Evolutionary conservation across 2,888 invertebrate genomes (phyloP), one percentile per base, ranked within the genome.

Genomic region (Andrena minutula): DNA sequence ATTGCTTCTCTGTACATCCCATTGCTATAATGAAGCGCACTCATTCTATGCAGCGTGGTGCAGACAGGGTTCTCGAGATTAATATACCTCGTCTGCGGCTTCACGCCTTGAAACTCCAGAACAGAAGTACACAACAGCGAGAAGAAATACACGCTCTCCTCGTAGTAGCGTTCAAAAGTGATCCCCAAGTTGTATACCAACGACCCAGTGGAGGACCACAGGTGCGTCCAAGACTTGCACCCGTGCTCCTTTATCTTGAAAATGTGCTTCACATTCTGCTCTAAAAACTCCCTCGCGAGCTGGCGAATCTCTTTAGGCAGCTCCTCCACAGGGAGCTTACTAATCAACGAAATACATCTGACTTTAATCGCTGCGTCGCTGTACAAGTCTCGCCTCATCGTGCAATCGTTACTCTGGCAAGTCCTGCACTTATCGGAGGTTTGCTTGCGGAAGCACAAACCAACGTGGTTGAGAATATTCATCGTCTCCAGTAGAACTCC

Each of bases 1-100:
- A 91, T 86, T 2, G 93, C 92, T 84, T 93, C 87, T 47, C 86
- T 86, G 35, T 88, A 92, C 65, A 89, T 83, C 16, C 78, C 82
- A 32, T 83, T 60, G 10, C 77, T 84, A 35, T 87, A 88, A 74
- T 90, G 88, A 41, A 89, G 80, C 51, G 69, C 77, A 20, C 87
- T 86, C 8, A 93, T 60, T 82, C 88, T 85, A 26, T 90, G 86
- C 2, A 93, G 78, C 0, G 84, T 63, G 1, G 74, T 47, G 32
- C 68, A 60, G 71, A 89, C 12, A 53, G 90, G 86, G 65, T 88
- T 85, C 28, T 82, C 56, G n/a, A 85, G 72, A 10, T 68, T 41
- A 77, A 89, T 72, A 82, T 83, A 77, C 16, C 23, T 61, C 8
- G 78, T 41, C 32, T 73, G 71, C 5, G 74, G 51, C 3, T 89